Evolutionary conservation across 2,888 invertebrate genomes (phyloP).

Genomic region (Orthosia gothica): DNA sequence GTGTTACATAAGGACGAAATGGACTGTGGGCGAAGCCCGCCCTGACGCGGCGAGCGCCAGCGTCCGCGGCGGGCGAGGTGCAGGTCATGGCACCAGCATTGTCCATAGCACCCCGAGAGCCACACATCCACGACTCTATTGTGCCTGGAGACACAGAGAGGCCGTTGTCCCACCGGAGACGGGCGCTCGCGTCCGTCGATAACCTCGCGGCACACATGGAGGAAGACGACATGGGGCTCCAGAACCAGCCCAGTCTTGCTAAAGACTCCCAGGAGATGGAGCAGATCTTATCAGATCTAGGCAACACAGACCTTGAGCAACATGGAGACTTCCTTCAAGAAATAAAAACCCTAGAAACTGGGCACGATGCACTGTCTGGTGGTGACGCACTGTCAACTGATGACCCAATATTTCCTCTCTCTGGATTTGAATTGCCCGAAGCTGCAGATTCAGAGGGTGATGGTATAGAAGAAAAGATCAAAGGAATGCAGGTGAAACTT

Average conservation of each 20-base stretch:
- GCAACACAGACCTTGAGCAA: constrained; percentile 91
- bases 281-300: constrained; percentile 92
- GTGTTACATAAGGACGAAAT: constrained; percentile 88
- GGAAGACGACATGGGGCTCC: constrained; percentile 92
- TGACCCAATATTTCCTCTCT: constrained; percentile 87
- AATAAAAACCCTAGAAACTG: constrained; percentile 94
- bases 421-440: constrained; percentile 89
- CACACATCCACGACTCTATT: constrained; percentile 79
- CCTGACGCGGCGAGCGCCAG: constrained; percentile 86
- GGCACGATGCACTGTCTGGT: constrained; percentile 75
- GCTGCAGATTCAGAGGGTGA: constrained; percentile 89
- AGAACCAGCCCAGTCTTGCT: constrained; percentile 90
- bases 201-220: constrained; percentile 91
- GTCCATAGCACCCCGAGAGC: constrained; percentile 93
- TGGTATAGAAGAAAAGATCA: constrained; percentile 90
- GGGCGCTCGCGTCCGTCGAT: constrained; percentile 90
- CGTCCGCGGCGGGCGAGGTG: constrained; percentile 87
- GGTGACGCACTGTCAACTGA: constrained; percentile 85
- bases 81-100: constrained; percentile 98
- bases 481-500: constrained; percentile 91
- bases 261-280: constrained; percentile 93
- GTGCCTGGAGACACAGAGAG: constrained; percentile 77
- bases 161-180: constrained; percentile 79
- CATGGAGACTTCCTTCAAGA: constrained; percentile 94
- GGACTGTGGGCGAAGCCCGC: constrained; percentile 81